Percentiles rank a stretch among this genome's conserved stretches.
Conservation (phyloP, 2,888 invertebrate species). For the Strigamia crassipes region DNA sequence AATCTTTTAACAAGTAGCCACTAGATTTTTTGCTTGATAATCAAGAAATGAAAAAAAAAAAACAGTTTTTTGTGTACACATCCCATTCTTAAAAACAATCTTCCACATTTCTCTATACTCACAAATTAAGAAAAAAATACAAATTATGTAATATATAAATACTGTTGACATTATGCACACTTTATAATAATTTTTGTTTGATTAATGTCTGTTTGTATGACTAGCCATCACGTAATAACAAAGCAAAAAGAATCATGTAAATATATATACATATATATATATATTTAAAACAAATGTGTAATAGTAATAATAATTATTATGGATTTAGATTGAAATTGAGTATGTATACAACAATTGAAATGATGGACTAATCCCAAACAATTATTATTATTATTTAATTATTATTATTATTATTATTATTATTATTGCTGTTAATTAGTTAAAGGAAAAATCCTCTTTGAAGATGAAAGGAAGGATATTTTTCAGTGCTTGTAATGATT, state of each 20-base stretch:
- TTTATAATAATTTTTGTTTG: not conserved
- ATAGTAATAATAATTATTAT: conserved; percentile 10
- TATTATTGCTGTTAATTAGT: not conserved
- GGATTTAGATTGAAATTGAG: not conserved
- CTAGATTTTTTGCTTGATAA: conserved; percentile 12
- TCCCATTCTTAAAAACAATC: conserved; percentile 10
- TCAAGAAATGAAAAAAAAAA: conserved; percentile 8
- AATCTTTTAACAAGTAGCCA: not conserved
- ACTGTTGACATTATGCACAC: conserved; percentile 19
- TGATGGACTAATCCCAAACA: not conserved
- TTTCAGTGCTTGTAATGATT: conserved; percentile 17
- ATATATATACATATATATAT: conserved; percentile 6
- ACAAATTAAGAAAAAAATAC: not conserved
- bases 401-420: conserved; percentile 12
- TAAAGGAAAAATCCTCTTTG: conserved; percentile 5
- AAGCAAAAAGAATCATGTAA: conserved; percentile 4
- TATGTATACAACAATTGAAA: too few species aligned
- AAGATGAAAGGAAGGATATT: conserved; percentile 6
- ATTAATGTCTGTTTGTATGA: conserved; percentile 7
- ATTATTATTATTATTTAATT: not conserved
- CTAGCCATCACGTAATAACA: conserved; percentile 3
- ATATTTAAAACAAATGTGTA: conserved; percentile 14
- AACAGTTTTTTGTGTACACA: not conserved
- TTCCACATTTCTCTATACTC: conserved; percentile 21
- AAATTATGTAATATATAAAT: conserved; percentile 21